phyloP scores from a whole-genome alignment of 2,113 vertebrate species.

The Euleptes europaea region DNA sequence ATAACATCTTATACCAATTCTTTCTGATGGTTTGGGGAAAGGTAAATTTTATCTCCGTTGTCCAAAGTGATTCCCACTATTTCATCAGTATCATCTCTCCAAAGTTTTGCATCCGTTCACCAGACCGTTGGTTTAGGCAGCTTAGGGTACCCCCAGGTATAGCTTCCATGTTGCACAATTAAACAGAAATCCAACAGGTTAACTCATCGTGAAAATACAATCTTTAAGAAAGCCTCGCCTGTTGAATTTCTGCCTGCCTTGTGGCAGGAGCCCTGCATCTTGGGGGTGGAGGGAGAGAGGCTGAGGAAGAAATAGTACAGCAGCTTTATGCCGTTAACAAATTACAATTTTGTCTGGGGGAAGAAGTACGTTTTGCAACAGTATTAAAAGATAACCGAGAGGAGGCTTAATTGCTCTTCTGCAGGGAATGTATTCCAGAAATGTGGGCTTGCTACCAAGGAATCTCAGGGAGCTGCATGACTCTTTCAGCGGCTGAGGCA shows the following conservation, averaged over 20 bases:
- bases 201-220: neutral
- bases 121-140: neutral
- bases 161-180: neutral
- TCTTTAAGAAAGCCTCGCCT: neutral
- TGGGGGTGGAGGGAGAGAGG: neutral
- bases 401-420: conserved; percentile 59
- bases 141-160: neutral
- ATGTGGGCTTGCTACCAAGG: conserved; percentile 56
- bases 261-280: neutral
- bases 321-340: conserved; percentile 18
- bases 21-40: no score
- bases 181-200: neutral
- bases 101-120: no score
- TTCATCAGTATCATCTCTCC: no score
- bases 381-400: conserved; percentile 51
- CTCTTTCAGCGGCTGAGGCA: conserved; percentile 24
- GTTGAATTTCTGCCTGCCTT: neutral
- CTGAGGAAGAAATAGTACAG: neutral
- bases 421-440: conserved; percentile 60
- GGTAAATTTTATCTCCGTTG: no score
- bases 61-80: no score
- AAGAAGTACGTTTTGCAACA: conserved; percentile 47
- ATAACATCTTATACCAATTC: no score
- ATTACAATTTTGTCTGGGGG: conserved; percentile 30
- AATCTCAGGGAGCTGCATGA: conserved; percentile 40